A percentile compares a stretch with the other conserved stretches of the same genome.
phyloP scores from a whole-genome alignment of 2,797 vertebrate species.

The Trematomus bernacchii region DNA sequence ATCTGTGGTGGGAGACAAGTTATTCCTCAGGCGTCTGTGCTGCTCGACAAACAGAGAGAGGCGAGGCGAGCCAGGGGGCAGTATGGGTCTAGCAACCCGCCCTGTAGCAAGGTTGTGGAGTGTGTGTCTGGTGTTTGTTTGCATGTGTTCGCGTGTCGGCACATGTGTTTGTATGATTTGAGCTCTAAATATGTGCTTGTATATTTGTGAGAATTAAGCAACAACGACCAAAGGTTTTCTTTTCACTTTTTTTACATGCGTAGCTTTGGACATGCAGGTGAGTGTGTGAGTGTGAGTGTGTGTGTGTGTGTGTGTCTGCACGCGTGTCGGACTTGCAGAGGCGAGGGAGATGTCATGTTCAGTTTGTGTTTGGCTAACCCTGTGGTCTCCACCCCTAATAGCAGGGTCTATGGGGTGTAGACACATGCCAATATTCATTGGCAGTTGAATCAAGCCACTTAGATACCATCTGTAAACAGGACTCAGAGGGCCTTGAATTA shows the following conservation, averaged over 20 bases:
- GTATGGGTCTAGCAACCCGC: slow-evolving; percentile 78
- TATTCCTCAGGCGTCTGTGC: slow-evolving; percentile 77
- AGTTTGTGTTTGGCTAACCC: slow-evolving; percentile 88
- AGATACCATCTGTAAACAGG: slow-evolving; percentile 85
- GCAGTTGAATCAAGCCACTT: slow-evolving; percentile 88
- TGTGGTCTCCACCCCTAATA: slow-evolving; percentile 85
- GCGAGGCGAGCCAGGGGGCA: slow-evolving; percentile 85
- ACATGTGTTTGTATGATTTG: slow-evolving; percentile 22
- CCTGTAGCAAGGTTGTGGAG: slow-evolving; percentile 73
- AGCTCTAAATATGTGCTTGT: slow-evolving; percentile 27
- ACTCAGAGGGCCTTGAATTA: slow-evolving; percentile 82
- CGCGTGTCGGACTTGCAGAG: slow-evolving; percentile 63
- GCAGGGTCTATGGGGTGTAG: slow-evolving; percentile 85
- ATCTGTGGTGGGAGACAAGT: slow-evolving; percentile 81
- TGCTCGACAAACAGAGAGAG: slow-evolving; percentile 75
- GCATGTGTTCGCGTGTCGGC: slow-evolving; percentile 22
- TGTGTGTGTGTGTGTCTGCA: not conserved
- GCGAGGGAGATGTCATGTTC: slow-evolving; percentile 87
- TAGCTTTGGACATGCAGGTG: slow-evolving; percentile 27
- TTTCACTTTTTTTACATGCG: slow-evolving; percentile 19
- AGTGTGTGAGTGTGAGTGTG: slow-evolving; percentile 2
- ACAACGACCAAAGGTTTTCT: slow-evolving; percentile 4
- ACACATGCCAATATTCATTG: slow-evolving; percentile 88
- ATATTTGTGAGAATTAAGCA: slow-evolving; percentile 37
- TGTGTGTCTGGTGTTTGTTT: slow-evolving; percentile 39